phyloP scores from a whole-genome alignment of 2,888 invertebrate species.

The Ectemnius cavifrons region DNA sequence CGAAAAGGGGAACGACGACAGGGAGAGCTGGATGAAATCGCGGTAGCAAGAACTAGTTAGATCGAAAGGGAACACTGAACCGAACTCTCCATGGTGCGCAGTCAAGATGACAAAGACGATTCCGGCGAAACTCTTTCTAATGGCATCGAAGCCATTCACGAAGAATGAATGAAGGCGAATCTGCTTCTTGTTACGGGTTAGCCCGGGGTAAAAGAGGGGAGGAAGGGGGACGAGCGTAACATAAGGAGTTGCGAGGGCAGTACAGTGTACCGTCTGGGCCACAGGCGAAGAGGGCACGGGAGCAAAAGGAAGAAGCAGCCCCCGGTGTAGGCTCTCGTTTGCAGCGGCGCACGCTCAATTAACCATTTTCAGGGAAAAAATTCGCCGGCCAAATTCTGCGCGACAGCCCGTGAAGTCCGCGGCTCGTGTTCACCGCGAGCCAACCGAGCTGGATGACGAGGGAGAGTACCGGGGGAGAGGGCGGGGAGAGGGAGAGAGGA shows the following conservation, averaged over 20 bases:
- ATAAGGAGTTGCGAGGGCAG: conserved; percentile 42
- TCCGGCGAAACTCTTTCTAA: conserved; percentile 28
- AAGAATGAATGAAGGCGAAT: conserved; percentile 14
- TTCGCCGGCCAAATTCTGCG: conserved; percentile 72
- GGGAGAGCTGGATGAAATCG: not conserved
- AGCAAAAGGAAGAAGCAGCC: conserved; percentile 31
- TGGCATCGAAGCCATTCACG: conserved; percentile 23
- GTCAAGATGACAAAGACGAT: not conserved
- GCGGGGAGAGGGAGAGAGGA: conserved; percentile 25
- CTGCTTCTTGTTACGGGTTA: conserved; percentile 33
- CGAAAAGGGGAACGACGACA: conserved; percentile 5
- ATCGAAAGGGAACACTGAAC: not conserved
- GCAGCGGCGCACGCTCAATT: conserved; percentile 72
- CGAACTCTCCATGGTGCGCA: not conserved
- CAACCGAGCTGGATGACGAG: conserved; percentile 34
- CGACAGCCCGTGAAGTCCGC: conserved; percentile 75
- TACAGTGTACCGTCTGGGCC: conserved; percentile 26
- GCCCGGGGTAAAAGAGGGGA: not conserved
- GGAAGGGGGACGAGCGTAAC: conserved; percentile 28
- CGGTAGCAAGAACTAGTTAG: conserved; percentile 2
- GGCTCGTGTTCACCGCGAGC: conserved; percentile 70
- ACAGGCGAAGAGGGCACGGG: not conserved
- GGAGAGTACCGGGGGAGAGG: conserved; percentile 15
- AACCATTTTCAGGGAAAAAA: conserved; percentile 71
- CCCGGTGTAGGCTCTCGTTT: conserved; percentile 58